phyloP scores from a whole-genome alignment of 2,888 invertebrate genomes.

The Serrognathus titanus region DNA sequence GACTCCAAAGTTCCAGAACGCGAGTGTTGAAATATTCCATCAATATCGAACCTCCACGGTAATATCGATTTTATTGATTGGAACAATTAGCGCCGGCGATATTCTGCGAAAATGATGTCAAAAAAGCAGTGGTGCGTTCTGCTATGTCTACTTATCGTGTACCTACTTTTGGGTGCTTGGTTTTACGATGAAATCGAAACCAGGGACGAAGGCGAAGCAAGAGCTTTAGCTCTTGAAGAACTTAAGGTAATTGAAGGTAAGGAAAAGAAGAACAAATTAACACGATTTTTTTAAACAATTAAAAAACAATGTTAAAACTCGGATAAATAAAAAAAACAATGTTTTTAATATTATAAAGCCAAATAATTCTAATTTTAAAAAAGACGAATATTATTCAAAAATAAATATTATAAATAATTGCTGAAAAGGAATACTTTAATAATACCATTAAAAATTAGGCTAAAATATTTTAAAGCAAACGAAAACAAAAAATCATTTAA shows the following conservation, averaged over 20 bases:
- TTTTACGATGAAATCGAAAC: constrained; percentile 83
- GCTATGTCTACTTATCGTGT: constrained; percentile 20
- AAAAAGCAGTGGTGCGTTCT: constrained; percentile 72
- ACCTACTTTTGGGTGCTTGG: constrained; percentile 64
- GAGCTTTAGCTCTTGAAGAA: constrained; percentile 58
- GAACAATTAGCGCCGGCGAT: constrained; percentile 1
- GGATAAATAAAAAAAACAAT: too few species aligned
- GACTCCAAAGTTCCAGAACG: too few species aligned
- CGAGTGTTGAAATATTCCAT: too few species aligned
- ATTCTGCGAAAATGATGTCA: constrained; percentile 64
- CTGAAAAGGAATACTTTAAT: too few species aligned
- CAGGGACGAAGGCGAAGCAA: constrained; percentile 62
- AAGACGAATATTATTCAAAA: too few species aligned
- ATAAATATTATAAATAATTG: too few species aligned
- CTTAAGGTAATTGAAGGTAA: constrained; percentile 68
- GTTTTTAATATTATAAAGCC: too few species aligned
- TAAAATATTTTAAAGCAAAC: too few species aligned
- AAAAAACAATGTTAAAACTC: too few species aligned
- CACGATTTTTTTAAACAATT: background rate
- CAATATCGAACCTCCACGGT: background rate
- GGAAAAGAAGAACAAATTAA: background rate
- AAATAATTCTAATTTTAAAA: too few species aligned
- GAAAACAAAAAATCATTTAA: too few species aligned
- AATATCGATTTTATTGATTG: background rate
- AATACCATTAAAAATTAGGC: too few species aligned